Evolutionary conservation across 2,113 vertebrate genomes (phyloP), one percentile per base, ranked within the genome.

Genomic region (Aphelocoma coerulescens): DNA sequence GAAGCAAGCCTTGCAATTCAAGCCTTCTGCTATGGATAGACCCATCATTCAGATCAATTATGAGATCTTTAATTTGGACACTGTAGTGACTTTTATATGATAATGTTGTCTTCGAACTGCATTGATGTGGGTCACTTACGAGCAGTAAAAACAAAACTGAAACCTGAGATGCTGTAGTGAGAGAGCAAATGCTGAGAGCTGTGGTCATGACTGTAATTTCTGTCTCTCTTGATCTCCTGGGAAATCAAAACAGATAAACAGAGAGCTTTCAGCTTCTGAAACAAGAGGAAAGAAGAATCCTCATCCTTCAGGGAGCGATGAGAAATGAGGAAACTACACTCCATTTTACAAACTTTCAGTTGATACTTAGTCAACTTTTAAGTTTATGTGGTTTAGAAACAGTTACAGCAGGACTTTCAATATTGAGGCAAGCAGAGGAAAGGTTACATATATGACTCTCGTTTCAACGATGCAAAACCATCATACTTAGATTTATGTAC

Each of bases 1-100:
- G 91, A 91, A 84, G 51, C 52, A 62, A 77, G 51, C 10, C 84
- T 92, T 95, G 73, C 88, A 94, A 81, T 94, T 91, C 27, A 82
- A 73, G 16, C 55, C 59, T 93, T 85, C 75, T 96, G 87, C 96
- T 96, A 52, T 90, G 96, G 95, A 86, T 43, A 91, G 83, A 66
- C 90, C 81, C 95, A 85, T 93, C 72, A 95, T 96, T 94, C 44
- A 91, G 65, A 66, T 83, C 74, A 90, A 59, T 94, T 93, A 89
- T 39, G 88, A 92, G 72, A 57, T 88, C 96, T 97, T 95, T 97
- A 97, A 97, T 97, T 97, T 92, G 54, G 62, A 91, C 89, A 88
- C 80, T 68, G 65, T 55, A 41, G 44, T 90, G 79, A 81, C 61
- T 94, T 95, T 93, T 95, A 96, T 96, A 95, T 95, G 90, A 95